Evolutionary conservation across 2,113 vertebrate genomes (phyloP).

Genomic region (Cynopterus brachyotis): DNA sequence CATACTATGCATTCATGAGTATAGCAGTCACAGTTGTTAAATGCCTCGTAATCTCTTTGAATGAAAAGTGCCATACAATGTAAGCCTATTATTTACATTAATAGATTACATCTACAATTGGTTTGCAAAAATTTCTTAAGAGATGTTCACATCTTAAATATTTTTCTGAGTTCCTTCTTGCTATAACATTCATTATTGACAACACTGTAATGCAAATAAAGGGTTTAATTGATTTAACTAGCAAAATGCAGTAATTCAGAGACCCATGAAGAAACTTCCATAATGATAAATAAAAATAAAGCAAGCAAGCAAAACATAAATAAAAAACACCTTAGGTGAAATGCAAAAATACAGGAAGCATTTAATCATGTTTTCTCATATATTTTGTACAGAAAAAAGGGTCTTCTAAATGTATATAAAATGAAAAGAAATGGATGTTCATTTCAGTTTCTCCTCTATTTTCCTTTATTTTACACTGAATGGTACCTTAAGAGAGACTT

Average conservation of each 20-base stretch:
- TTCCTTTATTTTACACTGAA: neutral
- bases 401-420: neutral
- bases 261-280: neutral
- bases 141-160: slow-evolving; percentile 58
- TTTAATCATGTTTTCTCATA: neutral
- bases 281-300: slow-evolving; percentile 18
- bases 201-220: slow-evolving; percentile 49
- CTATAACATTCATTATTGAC: slow-evolving; percentile 59
- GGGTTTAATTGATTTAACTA: slow-evolving; percentile 56
- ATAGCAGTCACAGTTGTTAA: slow-evolving; percentile 30
- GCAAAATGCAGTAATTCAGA: slow-evolving; percentile 42
- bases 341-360: neutral
- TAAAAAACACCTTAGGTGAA: neutral
- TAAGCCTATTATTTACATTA: slow-evolving; percentile 58
- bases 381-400: neutral
- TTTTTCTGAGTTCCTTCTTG: slow-evolving; percentile 32
- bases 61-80: neutral
- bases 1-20: neutral
- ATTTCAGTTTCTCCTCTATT: neutral
- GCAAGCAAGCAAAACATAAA: neutral
- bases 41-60: neutral
- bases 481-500: neutral
- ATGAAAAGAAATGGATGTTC: neutral
- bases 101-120: slow-evolving; percentile 54
- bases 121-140: slow-evolving; percentile 42